phyloP scores from a whole-genome alignment of 2,113 vertebrate genomes.

The Thermophis baileyi region DNA sequence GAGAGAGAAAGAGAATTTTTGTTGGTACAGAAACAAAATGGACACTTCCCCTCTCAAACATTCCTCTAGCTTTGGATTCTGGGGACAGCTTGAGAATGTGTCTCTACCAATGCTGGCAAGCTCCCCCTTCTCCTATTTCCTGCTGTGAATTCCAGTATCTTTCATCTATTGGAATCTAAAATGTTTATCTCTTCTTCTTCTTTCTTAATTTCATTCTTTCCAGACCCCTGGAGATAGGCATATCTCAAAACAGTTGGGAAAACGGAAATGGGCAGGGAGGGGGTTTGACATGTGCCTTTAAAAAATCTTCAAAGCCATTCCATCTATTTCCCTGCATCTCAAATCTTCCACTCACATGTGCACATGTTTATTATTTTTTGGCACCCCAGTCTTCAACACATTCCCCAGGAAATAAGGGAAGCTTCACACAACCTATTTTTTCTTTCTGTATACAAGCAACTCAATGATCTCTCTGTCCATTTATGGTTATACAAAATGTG shows the following conservation, averaged over 20 bases:
- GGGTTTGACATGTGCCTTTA: neutral
- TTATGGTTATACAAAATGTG: neutral
- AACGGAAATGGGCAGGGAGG: neutral
- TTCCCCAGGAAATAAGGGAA: slow-evolving; percentile 7
- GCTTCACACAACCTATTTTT: neutral
- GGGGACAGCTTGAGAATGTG: neutral
- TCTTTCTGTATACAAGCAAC: neutral
- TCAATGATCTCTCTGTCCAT: neutral
- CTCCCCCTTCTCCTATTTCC: slow-evolving; percentile 1
- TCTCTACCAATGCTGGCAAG: neutral
- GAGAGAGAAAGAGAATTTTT: neutral
- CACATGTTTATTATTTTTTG: slow-evolving; percentile 26
- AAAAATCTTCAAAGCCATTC: neutral
- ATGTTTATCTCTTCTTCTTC: slow-evolving; percentile 24
- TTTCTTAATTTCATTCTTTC: slow-evolving; percentile 27
- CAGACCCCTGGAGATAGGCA: slow-evolving; percentile 7
- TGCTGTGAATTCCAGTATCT: neutral
- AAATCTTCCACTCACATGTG: neutral
- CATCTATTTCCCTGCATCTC: slow-evolving; percentile 1
- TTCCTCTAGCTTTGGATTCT: neutral
- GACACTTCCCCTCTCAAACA: neutral
- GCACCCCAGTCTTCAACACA: neutral
- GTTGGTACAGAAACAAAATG: neutral
- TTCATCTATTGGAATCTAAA: neutral
- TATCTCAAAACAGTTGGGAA: slow-evolving; percentile 21